These are phyloP conservation scores for Balaeniceps rex DNA, from an alignment of 2,113 vertebrate species.

Conservation along the genomic window DNA sequence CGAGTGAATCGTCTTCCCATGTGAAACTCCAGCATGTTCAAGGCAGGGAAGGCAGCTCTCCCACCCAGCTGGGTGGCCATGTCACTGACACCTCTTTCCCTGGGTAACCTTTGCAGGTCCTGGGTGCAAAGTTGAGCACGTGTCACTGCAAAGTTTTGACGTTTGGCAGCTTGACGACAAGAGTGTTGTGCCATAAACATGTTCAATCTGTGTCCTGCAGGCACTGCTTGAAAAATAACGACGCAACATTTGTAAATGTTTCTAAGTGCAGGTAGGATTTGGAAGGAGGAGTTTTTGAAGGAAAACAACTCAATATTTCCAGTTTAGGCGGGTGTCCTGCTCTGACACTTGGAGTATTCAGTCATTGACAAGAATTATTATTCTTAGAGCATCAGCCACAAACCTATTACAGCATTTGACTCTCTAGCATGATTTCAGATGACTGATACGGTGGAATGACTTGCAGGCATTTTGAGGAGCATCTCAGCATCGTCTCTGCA, in stretches of 20 bases:
- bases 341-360: not conserved
- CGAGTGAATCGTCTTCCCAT: rapidly evolving
- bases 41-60: not conserved
- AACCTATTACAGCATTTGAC: not conserved
- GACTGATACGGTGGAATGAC: not conserved
- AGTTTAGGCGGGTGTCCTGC: not conserved
- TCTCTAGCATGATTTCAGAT: not conserved
- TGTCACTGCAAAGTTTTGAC: not conserved
- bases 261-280: not conserved
- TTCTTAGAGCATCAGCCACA: not conserved
- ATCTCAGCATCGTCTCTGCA: not conserved
- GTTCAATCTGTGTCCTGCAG: not conserved
- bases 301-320: not conserved
- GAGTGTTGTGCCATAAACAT: not conserved
- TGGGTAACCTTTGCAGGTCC: not conserved
- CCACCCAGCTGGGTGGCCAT: rapidly evolving
- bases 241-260: not conserved
- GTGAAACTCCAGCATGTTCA: not conserved
- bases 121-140: not conserved
- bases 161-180: not conserved
- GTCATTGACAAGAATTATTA: not conserved
- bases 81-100: rapidly evolving
- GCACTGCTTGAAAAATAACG: not conserved
- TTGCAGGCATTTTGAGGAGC: not conserved
- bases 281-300: not conserved